Evolutionary conservation across 92 coral and sea anemone genomes (phyloP), one percentile per base, ranked within the genome.

Genomic region (Palythoa grandiflora): DNA sequence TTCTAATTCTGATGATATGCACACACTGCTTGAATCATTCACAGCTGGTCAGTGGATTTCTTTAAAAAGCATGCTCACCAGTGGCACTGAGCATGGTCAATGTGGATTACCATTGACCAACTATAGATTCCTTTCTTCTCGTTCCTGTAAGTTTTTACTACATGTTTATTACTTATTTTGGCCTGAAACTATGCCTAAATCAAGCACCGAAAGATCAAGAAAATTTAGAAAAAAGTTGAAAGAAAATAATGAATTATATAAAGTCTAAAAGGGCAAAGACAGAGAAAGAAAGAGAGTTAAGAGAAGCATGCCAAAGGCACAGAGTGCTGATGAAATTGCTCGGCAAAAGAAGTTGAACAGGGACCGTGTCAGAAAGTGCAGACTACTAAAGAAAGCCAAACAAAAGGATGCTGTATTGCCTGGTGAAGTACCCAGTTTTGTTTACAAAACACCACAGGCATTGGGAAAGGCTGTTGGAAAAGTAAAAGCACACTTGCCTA

Each of bases 401-500:
- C 75, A 57, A 85, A 85, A 81, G 71, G 59, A 35, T 79, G 87
- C 73, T 70, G 73, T 48, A 79, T 73, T 39, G 14, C 48, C 77
- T 57, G 71, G 52, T 68, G 57, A 87, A 21, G 55, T 54, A 60
- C 40, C 75, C 54, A 84, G 44, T 21, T 15, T 17, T 38, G 48
- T 48, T 50, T 88, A 91, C 36, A 77, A 57, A 44, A 83, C 89
- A 88, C 94, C 89, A 61, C 94, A 91, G 78, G 94, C 92, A 71
- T 55, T 89, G 19, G 92, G 92, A 77, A 91, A 91, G 73, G 92
- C 89, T 51, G 87, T 86, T 44, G 90, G 90, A 44, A 92, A 80
- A 92, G 94, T 89, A 40, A 92, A 92, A 84, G 57, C 90, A 57
- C 88, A 80, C 86, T 80, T 86, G 79, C 94, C 92, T 61, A 92